phyloP scores from a whole-genome alignment of 2,888 invertebrate genomes.

The Blomia tropicalis region DNA sequence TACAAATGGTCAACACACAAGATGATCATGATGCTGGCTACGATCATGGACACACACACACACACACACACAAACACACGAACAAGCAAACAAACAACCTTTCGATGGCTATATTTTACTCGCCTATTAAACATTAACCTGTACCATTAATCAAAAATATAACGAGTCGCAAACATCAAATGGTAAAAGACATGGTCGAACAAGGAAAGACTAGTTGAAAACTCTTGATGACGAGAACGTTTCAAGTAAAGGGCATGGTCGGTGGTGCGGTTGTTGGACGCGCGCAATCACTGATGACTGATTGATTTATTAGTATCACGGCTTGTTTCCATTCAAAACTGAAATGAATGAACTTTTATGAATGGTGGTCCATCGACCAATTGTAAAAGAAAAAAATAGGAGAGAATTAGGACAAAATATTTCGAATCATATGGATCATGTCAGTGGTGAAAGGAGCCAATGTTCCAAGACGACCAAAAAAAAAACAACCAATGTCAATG shows the following conservation, averaged over 20 bases:
- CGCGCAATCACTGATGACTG: slow-evolving; percentile 1
- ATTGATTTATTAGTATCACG: slow-evolving; percentile 6
- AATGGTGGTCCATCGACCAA: no score
- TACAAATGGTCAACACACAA: no score
- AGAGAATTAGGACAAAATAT: background rate
- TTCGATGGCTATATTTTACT: slow-evolving; percentile 4
- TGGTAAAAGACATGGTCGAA: background rate
- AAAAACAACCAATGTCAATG: no score
- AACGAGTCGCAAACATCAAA: slow-evolving; percentile 10
- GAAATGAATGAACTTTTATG: background rate
- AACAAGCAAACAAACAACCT: background rate
- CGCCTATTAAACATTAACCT: no score
- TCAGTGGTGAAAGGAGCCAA: no score
- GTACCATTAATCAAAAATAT: slow-evolving; percentile 10
- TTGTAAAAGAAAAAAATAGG: background rate
- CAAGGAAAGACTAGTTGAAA: background rate
- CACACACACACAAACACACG: no score
- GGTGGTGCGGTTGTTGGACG: no score
- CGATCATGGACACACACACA: background rate
- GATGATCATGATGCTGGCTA: background rate
- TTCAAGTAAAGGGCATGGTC: no score
- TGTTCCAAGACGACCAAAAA: no score
- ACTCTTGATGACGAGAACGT: no score
- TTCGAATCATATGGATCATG: no score
- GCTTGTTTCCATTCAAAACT: background rate